A percentile compares a stretch with the other conserved stretches of the same genome.
Evolutionary conservation across 1,140 invertebrate genomes (phyloP).

Genomic region (Hylyphantes graminicola): DNA sequence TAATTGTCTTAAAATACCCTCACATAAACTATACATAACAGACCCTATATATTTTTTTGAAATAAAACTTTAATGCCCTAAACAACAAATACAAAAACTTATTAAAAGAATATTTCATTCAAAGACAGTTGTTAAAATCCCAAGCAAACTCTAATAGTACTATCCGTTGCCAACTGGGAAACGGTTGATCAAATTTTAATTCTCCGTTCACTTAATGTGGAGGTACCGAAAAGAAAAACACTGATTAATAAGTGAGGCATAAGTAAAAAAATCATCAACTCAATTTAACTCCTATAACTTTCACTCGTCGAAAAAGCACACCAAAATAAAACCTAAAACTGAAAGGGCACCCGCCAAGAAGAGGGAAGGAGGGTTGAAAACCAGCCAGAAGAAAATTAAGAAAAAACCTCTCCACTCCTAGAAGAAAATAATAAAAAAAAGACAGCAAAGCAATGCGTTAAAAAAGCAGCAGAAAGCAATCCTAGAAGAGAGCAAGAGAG

Average conservation of each 20-base stretch:
- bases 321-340: conserved; percentile 5
- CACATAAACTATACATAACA: no score
- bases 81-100: no score
- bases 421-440: conserved; percentile 13
- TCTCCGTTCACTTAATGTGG: not conserved
- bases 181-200: not conserved
- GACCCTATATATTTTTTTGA: no score
- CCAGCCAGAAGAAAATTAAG: conserved; percentile 5
- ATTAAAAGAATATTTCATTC: no score
- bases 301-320: conserved; percentile 2
- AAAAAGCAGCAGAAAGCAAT: conserved; percentile 30
- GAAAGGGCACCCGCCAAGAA: conserved; percentile 18
- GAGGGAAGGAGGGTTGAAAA: conserved; percentile 1
- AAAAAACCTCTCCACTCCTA: conserved; percentile 19
- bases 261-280: conserved; percentile 16
- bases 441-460: conserved; percentile 16
- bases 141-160: no score
- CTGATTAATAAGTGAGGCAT: not conserved
- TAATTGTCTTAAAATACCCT: no score
- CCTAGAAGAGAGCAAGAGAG: conserved; percentile 1
- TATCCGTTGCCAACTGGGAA: not conserved
- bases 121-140: no score
- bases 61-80: no score
- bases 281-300: conserved; percentile 25
- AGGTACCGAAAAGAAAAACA: not conserved